phyloP scores from a whole-genome alignment of 2,797 vertebrate genomes.

The Chiloscyllium punctatum region DNA sequence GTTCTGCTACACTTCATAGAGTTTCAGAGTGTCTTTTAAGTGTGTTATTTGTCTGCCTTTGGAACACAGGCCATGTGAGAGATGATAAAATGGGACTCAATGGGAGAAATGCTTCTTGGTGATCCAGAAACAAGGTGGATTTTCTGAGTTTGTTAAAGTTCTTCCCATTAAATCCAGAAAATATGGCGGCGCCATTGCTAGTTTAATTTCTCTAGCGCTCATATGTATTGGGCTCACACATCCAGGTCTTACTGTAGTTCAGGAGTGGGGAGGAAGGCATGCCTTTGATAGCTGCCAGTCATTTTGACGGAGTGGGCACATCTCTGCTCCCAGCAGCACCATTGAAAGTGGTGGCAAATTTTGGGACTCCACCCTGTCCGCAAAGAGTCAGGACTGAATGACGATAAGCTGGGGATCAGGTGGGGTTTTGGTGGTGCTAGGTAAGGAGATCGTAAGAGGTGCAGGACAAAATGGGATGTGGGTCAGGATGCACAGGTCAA shows the following conservation, averaged over 20 bases:
- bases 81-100: background rate
- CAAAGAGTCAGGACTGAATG: too few species aligned
- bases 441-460: too few species aligned
- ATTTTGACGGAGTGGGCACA: too few species aligned
- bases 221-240: background rate
- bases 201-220: background rate
- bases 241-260: background rate
- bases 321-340: too few species aligned
- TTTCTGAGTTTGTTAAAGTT: background rate
- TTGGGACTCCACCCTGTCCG: too few species aligned
- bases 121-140: background rate
- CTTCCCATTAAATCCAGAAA: background rate
- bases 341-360: too few species aligned
- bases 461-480: too few species aligned
- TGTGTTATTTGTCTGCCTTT: background rate
- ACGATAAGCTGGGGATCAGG: too few species aligned
- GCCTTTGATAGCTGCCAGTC: too few species aligned
- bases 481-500: too few species aligned
- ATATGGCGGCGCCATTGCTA: background rate
- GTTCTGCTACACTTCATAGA: background rate
- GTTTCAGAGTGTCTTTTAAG: background rate
- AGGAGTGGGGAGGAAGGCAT: background rate
- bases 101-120: background rate
- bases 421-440: too few species aligned
- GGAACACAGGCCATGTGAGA: background rate